Evolutionary conservation across 2,113 vertebrate species (phyloP), one percentile per base, ranked within the genome.

Genomic region (Camelus dromedarius): DNA sequence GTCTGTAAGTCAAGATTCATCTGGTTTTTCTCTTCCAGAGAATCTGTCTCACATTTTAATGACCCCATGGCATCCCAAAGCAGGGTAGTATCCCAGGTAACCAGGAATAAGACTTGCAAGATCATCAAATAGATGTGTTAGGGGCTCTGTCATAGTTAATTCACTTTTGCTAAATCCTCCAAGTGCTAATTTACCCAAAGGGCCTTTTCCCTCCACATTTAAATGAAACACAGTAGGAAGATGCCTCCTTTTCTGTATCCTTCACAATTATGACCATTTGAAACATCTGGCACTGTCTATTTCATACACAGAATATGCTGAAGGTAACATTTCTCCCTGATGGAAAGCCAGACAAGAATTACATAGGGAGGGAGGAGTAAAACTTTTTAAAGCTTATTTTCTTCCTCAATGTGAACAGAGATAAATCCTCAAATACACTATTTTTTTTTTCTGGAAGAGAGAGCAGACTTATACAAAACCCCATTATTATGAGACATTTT

Each of bases 21-120:
- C 54, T 93, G 54, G 3, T 28, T 89, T 60, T 95, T 89, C 11
- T 97, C 46, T 73, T 75, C 8, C 19, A 42, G 38, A 91, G 83
- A 98, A 87, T 89, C 66, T 89, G 95, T 69, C 70, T 96, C 56
- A 93, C 90, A 96, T 97, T 96, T 96, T 95, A 98, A 97, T 93
- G 84, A 96, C 62, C 62, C 67, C 38, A 5, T 42, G 1, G 13
- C 64, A 46, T 64, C 97, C 95, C 89, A 93, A 58, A 82, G 77
- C 66, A 98, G 85, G 88, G 15, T 6, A 94, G 73, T 38, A 97
- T 42, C 93, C 80, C 32, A 96, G 13, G 32, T 83, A 97, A 86
- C 26, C 9, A 19, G 93, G 89, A 92, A 88, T 4, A 96, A 95
- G n/a, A 83, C 6, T 60, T 80, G 4, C 82, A 93, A 85, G 50